phyloP scores from a whole-genome alignment of 2,888 invertebrate genomes.

The Polyploca ridens region DNA sequence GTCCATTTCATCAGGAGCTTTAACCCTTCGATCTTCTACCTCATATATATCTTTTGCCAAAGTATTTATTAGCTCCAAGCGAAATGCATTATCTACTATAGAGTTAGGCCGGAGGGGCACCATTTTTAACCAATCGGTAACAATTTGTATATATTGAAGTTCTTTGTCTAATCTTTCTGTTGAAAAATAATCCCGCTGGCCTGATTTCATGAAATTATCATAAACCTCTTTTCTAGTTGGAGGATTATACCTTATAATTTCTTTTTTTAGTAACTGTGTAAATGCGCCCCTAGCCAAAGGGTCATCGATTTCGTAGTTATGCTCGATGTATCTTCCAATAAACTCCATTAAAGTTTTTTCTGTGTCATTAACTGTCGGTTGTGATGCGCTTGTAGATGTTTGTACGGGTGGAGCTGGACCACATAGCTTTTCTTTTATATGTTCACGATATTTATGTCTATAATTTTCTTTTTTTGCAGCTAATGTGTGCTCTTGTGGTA shows the following conservation, averaged over 20 bases:
- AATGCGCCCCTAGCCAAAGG: constrained; percentile 51
- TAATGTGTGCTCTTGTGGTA: constrained; percentile 49
- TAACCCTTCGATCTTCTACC: constrained; percentile 48
- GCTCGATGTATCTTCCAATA: constrained; percentile 55
- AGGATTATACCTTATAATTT: constrained; percentile 50
- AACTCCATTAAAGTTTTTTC: constrained; percentile 54
- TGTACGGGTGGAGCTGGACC: background rate
- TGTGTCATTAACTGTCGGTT: constrained; percentile 21
- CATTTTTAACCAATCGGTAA: constrained; percentile 66
- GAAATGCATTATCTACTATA: constrained; percentile 38
- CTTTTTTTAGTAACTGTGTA: constrained; percentile 48
- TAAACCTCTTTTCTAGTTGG: constrained; percentile 46
- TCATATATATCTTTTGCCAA: constrained; percentile 55
- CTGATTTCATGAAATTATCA: constrained; percentile 35
- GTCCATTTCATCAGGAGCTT: constrained; percentile 43
- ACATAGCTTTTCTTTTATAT: constrained; percentile 11
- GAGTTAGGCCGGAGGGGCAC: constrained; percentile 33
- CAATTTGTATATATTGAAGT: constrained; percentile 55
- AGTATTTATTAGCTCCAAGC: constrained; percentile 54
- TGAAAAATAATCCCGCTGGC: constrained; percentile 32
- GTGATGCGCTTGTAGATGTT: background rate
- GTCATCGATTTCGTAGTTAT: constrained; percentile 54
- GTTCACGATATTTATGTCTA: constrained; percentile 26
- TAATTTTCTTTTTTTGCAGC: constrained; percentile 26
- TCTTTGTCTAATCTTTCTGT: constrained; percentile 47